These are phyloP conservation scores for Strix uralensis DNA, from an alignment of 2,113 vertebrate genomes.

Conservation along the genomic window DNA sequence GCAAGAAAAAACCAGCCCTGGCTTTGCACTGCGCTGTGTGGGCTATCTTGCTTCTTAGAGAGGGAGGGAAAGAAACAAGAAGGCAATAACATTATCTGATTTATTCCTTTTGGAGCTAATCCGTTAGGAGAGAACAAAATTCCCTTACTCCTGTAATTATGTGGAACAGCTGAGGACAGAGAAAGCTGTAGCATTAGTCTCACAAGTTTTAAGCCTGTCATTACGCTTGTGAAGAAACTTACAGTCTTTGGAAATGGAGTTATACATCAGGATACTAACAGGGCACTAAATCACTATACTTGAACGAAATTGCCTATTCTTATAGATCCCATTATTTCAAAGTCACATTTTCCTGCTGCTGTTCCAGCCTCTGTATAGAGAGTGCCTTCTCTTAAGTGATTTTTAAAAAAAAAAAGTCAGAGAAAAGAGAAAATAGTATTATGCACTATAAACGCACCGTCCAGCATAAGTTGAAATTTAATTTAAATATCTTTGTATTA, in stretches of 20 bases:
- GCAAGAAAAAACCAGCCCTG: not conserved
- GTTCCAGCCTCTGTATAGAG: not conserved
- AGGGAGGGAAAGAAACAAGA: not conserved
- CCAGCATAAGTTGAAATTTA: not conserved
- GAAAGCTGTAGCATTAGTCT: conserved; percentile 28
- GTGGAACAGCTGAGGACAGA: conserved; percentile 40
- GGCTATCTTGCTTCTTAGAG: not conserved
- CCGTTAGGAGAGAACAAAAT: not conserved
- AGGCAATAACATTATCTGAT: conserved; percentile 27
- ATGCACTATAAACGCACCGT: not conserved
- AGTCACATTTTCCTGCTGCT: conserved; percentile 48
- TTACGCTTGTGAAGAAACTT: conserved; percentile 50
- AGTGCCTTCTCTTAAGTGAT: not conserved
- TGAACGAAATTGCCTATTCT: conserved; percentile 64
- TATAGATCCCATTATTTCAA: conserved; percentile 57
- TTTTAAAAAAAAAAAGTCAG: not conserved
- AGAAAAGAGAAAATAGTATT: not conserved
- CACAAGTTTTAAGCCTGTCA: conserved; percentile 53
- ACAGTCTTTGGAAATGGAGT: conserved; percentile 30
- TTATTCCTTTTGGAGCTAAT: conserved; percentile 44
- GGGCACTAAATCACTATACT: conserved; percentile 63
- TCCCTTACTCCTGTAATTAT: conserved; percentile 42
- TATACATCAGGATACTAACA: conserved; percentile 61
- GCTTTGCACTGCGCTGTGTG: accelerated
- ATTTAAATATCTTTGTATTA: not conserved